A percentile compares a stretch with the other conserved stretches of the same genome.
These are phyloP conservation scores for Bombus waltoni DNA, from an alignment of 1,140 invertebrate species.

Conservation along the genomic window DNA sequence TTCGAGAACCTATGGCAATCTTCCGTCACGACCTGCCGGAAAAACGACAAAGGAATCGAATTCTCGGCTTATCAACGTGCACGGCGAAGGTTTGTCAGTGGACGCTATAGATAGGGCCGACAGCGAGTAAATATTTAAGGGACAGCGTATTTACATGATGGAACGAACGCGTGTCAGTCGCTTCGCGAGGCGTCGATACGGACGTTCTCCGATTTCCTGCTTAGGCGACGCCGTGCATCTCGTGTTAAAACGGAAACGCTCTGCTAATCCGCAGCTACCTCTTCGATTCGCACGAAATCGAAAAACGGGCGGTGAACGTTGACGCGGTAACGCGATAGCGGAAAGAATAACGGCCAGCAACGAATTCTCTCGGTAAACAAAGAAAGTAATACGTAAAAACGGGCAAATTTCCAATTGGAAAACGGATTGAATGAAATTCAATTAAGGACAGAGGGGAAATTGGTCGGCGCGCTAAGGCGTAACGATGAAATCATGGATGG, in stretches of 20 bases:
- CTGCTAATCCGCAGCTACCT: background rate
- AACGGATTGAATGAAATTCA: conserved; percentile 79
- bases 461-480: conserved; percentile 59
- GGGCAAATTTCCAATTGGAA: conserved; percentile 62
- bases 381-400: conserved; percentile 53
- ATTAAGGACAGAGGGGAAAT: conserved; percentile 78
- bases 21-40: too few species aligned
- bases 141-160: background rate
- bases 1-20: too few species aligned
- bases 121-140: conserved; percentile 4
- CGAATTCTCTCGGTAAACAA: conserved; percentile 55
- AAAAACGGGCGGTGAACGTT: too few species aligned
- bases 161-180: background rate
- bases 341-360: conserved; percentile 6
- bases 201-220: background rate
- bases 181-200: background rate
- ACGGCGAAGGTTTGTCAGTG: background rate
- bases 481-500: conserved; percentile 22
- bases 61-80: background rate
- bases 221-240: background rate
- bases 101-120: background rate
- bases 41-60: background rate
- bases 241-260: background rate
- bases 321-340: background rate
- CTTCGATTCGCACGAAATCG: background rate